Evolutionary conservation across 2,888 invertebrate genomes (phyloP), one percentile per base, ranked within the genome.

Genomic region (Operophtera brumata): DNA sequence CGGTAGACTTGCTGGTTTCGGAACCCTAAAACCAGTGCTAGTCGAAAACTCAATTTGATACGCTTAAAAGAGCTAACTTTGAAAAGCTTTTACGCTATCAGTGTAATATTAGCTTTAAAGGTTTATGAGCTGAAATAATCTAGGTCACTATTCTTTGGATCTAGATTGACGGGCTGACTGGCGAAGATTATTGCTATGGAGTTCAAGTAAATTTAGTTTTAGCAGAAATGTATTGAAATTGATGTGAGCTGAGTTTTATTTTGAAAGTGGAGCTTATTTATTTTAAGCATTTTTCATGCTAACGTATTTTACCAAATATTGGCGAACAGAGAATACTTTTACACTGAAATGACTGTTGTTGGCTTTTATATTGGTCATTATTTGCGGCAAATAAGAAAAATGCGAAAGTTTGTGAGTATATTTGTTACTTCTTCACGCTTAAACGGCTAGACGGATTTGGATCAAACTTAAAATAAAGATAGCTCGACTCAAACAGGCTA

Each of bases 81-180:
- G 34, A 34, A 53, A 47, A 12, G 42, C 39, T 37, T 43, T 43
- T 13, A 43, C n/a, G 44, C 36, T 37, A 14, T 36, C 40, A 43
- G 37, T 55, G 30, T 41, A 45, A 8, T 20, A 34, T 12, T 6
- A 43, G 37, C 50, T 42, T 59, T 20, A 26, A n/a, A 37, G 41
- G 25, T 42, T 45, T 58, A 52, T 54, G 40, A 49, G 43, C 48
- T 34, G 30, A 30, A 49, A 34, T 57, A 60, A 60, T 60, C 54
- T 54, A 43, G 52, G 54, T 57, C 57, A 48, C 56, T 51, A 42
- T 57, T 60, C 54, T 60, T 54, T 47, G 40, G 47, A 60, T 57
- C 54, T 46, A 57, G 54, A 55, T 59, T 42, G 55, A 60, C 54
- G 44, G 40, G 37, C 41, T 53, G 53, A 28, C 42, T 49, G 14